Percentiles rank a stretch among this genome's conserved stretches.
Evolutionary conservation across 2,113 vertebrate species (phyloP).

Genomic region (Onychostoma macrolepis): DNA sequence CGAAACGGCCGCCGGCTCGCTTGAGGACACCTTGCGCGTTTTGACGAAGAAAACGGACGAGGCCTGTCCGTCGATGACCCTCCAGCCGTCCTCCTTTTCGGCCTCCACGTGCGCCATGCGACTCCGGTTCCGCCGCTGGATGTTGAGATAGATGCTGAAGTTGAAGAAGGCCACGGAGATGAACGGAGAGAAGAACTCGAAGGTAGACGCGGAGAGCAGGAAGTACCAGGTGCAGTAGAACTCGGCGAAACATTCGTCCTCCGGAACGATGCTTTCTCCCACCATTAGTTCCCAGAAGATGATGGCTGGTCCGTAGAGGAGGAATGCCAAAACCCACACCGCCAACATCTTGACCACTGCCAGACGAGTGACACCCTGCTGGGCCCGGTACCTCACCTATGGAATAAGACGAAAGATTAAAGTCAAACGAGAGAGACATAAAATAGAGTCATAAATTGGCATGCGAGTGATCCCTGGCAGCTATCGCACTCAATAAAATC

Average conservation of each 20-base stretch:
- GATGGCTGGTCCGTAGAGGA: constrained; percentile 86
- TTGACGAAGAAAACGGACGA: constrained; percentile 78
- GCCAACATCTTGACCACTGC: constrained; percentile 80
- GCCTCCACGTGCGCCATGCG: constrained; percentile 53
- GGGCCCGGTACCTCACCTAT: constrained; percentile 85
- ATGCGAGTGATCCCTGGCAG: background rate
- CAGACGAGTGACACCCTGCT: constrained; percentile 72
- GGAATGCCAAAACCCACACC: constrained; percentile 85
- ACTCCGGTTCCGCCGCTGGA: constrained; percentile 77
- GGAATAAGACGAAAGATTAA: background rate
- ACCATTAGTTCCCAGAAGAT: constrained; percentile 77
- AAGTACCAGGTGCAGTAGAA: constrained; percentile 85
- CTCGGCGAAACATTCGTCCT: constrained; percentile 78
- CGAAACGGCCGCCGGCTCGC: constrained; percentile 69
- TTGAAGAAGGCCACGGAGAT: constrained; percentile 87
- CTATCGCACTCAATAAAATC: background rate
- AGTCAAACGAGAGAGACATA: background rate
- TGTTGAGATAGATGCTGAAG: constrained; percentile 82
- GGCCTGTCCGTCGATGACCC: constrained; percentile 49
- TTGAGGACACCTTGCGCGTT: constrained; percentile 75
- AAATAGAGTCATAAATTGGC: background rate
- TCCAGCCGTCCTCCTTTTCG: constrained; percentile 45
- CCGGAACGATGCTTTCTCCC: constrained; percentile 70
- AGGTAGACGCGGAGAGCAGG: constrained; percentile 79
- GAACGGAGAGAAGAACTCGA: constrained; percentile 88